These are phyloP conservation scores for Clarias platycephalus DNA, from an alignment of 2,797 vertebrate species.

Conservation along the genomic window DNA sequence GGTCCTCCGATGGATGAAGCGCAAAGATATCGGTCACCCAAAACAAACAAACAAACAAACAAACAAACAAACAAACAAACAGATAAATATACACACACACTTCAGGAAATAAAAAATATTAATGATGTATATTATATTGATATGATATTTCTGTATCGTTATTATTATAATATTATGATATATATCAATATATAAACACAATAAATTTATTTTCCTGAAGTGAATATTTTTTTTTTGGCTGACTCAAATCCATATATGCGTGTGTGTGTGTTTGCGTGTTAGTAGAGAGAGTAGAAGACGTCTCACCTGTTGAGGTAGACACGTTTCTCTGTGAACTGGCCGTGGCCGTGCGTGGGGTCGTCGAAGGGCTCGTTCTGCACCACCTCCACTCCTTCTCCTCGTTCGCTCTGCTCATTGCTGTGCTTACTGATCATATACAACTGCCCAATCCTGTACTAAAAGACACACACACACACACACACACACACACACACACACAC, in stretches of 20 bases:
- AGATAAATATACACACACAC: too few relatives aligned
- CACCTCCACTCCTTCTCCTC: constrained; percentile 85
- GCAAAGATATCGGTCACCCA: too few relatives aligned
- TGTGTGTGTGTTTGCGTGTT: background rate
- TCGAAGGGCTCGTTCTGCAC: constrained; percentile 84
- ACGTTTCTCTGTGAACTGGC: constrained; percentile 85
- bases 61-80: too few relatives aligned
- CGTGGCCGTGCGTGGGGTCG: constrained; percentile 81
- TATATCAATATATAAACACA: too few relatives aligned
- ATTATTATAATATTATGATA: too few relatives aligned
- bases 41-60: too few relatives aligned
- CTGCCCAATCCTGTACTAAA: constrained; percentile 89
- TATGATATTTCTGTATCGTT: too few relatives aligned
- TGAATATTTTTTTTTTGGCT: too few relatives aligned
- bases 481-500: constrained; percentile 41
- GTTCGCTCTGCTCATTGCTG: constrained; percentile 86
- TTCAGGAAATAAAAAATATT: too few relatives aligned
- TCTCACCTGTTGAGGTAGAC: constrained; percentile 84
- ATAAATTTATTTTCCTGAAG: too few relatives aligned
- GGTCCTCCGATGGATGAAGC: too few relatives aligned
- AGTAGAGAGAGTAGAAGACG: background rate
- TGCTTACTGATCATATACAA: constrained; percentile 91
- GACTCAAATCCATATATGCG: background rate
- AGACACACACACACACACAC: constrained; percentile 37
- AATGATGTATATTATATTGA: too few relatives aligned